phyloP scores from a whole-genome alignment of 2,888 invertebrate species.

The Carcina quercana region DNA sequence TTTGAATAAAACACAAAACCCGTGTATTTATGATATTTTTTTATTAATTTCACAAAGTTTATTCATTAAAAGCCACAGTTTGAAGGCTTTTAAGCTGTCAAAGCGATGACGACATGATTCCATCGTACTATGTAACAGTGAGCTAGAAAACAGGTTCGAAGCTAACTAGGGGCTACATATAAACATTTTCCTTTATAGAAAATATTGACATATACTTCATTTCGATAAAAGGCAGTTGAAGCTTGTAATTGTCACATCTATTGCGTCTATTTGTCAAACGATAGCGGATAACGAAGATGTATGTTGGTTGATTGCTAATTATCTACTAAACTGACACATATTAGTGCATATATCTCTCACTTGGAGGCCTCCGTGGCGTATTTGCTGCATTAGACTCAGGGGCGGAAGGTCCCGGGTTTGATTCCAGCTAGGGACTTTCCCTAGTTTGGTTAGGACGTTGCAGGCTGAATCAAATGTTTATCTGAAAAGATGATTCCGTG shows the following conservation, averaged over 20 bases:
- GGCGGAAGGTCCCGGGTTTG: too few species aligned
- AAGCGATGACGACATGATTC: constrained; percentile 56
- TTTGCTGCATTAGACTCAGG: too few species aligned
- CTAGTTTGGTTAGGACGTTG: too few species aligned
- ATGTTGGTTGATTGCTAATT: too few species aligned
- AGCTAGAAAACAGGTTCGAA: constrained; percentile 60
- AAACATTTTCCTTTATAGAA: constrained; percentile 65
- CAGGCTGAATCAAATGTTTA: too few species aligned
- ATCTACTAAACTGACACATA: too few species aligned
- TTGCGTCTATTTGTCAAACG: constrained; percentile 31
- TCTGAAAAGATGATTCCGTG: too few species aligned
- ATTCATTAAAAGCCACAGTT: constrained; percentile 72
- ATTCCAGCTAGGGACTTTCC: too few species aligned
- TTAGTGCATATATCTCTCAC: too few species aligned
- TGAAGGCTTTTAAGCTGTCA: constrained; percentile 72
- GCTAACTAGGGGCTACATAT: constrained; percentile 63
- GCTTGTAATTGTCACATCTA: constrained; percentile 47
- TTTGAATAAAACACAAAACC: constrained; percentile 8
- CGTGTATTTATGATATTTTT: constrained; percentile 50
- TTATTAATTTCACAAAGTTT: constrained; percentile 74
- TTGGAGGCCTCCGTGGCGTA: too few species aligned
- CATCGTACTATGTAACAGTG: constrained; percentile 44
- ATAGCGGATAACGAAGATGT: too few species aligned
- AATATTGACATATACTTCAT: constrained; percentile 59
- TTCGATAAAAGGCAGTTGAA: constrained; percentile 58